Evolutionary conservation across 2,113 vertebrate genomes (phyloP).

Genomic region (Embiotoca jacksoni): DNA sequence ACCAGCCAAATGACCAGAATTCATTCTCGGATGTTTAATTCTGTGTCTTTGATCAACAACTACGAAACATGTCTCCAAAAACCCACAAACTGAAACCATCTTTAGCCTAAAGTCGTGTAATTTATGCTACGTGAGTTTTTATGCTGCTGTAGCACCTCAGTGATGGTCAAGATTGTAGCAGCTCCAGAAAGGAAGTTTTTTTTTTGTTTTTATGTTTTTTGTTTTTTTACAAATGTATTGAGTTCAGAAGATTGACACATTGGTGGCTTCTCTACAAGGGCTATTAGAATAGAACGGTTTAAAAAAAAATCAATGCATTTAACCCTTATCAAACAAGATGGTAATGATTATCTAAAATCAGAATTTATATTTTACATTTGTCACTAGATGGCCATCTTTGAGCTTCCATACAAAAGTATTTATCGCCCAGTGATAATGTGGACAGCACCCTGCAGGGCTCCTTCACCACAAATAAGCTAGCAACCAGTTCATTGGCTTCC

Average conservation of each 20-base stretch:
- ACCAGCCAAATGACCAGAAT: background rate
- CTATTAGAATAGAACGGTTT: conserved; percentile 46
- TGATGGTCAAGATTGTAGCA: conserved; percentile 64
- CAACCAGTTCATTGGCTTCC: conserved; percentile 16
- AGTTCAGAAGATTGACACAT: conserved; percentile 18
- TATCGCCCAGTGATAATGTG: background rate
- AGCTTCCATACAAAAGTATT: background rate
- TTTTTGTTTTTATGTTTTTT: conserved; percentile 4
- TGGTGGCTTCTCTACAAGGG: conserved; percentile 61
- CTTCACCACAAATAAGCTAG: conserved; percentile 34
- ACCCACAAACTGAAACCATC: background rate
- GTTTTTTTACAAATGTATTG: conserved; percentile 4
- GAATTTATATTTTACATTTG: conserved; percentile 15
- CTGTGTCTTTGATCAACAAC: background rate
- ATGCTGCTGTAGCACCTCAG: conserved; percentile 43
- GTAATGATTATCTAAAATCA: conserved; percentile 14
- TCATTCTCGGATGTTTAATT: conserved; percentile 18
- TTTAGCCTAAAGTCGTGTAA: background rate
- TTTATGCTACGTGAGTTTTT: conserved; percentile 36
- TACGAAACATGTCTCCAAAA: background rate
- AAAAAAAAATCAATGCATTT: conserved; percentile 16
- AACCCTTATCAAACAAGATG: background rate
- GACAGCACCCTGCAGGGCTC: conserved; percentile 1
- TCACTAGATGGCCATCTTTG: conserved; percentile 16
- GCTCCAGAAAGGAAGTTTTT: conserved; percentile 33